Evolutionary conservation across 2,888 invertebrate genomes (phyloP), one percentile per base, ranked within the genome.

Genomic region (Agelastica alni): DNA sequence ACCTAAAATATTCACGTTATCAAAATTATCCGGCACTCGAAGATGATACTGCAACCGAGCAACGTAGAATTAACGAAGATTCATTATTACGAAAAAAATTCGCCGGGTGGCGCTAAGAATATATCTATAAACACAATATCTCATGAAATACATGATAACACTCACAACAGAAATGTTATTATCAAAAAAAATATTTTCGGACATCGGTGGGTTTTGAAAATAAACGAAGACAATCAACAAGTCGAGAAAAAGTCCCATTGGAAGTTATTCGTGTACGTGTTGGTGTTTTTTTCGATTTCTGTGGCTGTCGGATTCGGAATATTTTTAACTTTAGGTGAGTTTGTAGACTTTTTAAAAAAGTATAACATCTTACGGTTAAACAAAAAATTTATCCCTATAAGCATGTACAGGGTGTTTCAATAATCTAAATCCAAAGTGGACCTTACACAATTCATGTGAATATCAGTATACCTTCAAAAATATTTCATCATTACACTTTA

Each of bases 141-240:
- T n/a, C 59, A 70, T 31, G 71, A 72, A 55, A 61, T 68, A 17
- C 59, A 62, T 53, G 66, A 70, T 28, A 71, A 71, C 32, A 51
- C 58, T 36, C 56, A 62, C 41, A 68, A 70, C 51, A 67, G 60
- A 49, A 70, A 71, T 47, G 64, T 67, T 7, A 61, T 75, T 22
- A 75, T 76, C 9, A 75, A 72, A 59, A 71, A 67, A 51, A 75
- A 75, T 46, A 62, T 76, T 28, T 76, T 77, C 56, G 74, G 76
- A 2, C 73, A 74, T 31, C 67, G 66, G 57, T 76, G 76, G 75
- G 72, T 76, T n/a, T 52, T 76, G 53, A 73, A 71, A 57, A 70
- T 77, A 20, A 76, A 76, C 62, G 75, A 76, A 53, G 59, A 43
- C n/a, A 58, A 55, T 9, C 60, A 58, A 10, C 51, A 58, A 28